phyloP scores from a whole-genome alignment of 2,797 vertebrate genomes.

The Coccyzus lansbergi region DNA sequence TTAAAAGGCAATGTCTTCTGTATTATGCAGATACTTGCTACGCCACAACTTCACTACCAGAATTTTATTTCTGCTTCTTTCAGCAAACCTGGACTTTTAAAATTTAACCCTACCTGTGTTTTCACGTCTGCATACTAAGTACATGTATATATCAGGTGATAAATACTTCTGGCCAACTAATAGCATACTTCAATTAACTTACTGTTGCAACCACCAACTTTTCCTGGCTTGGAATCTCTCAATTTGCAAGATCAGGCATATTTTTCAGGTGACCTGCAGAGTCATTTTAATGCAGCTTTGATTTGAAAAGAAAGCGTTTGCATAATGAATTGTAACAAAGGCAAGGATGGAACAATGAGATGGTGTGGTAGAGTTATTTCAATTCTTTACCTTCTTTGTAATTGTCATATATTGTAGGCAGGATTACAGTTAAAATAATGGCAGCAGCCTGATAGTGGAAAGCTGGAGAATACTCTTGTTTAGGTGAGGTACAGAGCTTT shows the following conservation, averaged over 20 bases:
- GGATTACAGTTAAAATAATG: not conserved
- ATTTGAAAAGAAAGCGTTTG: not conserved
- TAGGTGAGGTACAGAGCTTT: not conserved
- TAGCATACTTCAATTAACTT: not conserved
- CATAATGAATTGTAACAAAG: not conserved
- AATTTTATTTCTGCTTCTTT: not conserved
- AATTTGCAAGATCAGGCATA: not conserved
- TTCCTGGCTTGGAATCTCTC: not conserved
- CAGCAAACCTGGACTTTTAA: not conserved
- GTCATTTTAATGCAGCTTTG: not conserved
- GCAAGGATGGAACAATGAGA: not conserved
- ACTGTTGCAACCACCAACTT: not conserved
- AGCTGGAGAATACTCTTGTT: not conserved
- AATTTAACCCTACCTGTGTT: not conserved
- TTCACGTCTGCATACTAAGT: not conserved
- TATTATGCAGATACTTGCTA: rapidly evolving
- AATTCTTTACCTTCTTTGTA: not conserved
- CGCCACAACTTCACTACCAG: not conserved
- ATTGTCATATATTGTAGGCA: not conserved
- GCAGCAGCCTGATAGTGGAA: not conserved
- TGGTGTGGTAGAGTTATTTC: not conserved
- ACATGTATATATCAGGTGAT: not conserved
- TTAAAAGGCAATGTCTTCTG: not conserved
- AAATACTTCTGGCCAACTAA: not conserved
- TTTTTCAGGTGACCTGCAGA: not conserved